Evolutionary conservation across 2,113 vertebrate species (phyloP).

Genomic region (Scatophagus argus): DNA sequence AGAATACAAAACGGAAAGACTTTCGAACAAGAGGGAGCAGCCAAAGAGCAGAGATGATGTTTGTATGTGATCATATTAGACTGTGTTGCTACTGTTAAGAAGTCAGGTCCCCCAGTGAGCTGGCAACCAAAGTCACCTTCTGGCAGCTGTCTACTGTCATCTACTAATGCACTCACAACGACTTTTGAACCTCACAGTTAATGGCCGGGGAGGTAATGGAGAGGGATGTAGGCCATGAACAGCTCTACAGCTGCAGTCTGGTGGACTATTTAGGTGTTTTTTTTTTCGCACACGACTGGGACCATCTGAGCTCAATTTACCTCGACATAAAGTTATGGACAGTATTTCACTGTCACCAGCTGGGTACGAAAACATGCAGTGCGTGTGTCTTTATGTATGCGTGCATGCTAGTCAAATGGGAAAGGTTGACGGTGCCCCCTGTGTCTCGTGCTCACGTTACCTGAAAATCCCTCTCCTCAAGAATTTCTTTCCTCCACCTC

Average conservation of each 20-base stretch:
- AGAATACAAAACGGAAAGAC: neutral
- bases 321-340: neutral
- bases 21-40: neutral
- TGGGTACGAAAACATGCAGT: neutral
- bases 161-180: constrained; percentile 74
- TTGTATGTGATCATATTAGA: constrained; percentile 34
- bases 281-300: neutral
- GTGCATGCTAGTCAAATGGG: neutral
- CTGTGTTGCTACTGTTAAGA: constrained; percentile 61
- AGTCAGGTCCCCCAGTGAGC: constrained; percentile 57
- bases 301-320: constrained; percentile 24
- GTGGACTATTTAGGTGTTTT: constrained; percentile 18
- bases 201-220: constrained; percentile 67
- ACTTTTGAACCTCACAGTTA: constrained; percentile 70
- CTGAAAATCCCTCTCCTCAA: constrained; percentile 90
- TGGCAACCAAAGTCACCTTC: constrained; percentile 79
- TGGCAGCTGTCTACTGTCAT: constrained; percentile 77
- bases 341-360: constrained; percentile 6
- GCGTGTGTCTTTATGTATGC: neutral
- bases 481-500: constrained; percentile 92
- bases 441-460: constrained; percentile 79
- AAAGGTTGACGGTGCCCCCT: constrained; percentile 15
- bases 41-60: constrained; percentile 29
- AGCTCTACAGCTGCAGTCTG: constrained; percentile 24
- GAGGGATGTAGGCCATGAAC: constrained; percentile 60